Evolutionary conservation across 2,113 vertebrate species (phyloP), one percentile per base, ranked within the genome.

Genomic region (Neodontobutis hainanensis): DNA sequence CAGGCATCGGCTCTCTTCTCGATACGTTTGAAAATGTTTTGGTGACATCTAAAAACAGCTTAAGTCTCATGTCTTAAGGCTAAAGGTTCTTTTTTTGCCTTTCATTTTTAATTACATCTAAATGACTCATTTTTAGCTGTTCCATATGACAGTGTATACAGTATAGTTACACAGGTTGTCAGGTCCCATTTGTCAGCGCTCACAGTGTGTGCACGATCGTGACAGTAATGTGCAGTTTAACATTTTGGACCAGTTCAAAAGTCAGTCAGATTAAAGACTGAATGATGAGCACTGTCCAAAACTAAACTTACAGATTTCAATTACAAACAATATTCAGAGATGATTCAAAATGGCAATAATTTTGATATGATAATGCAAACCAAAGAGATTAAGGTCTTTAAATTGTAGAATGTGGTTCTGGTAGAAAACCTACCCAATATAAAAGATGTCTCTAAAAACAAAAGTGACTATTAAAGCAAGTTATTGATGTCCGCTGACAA

Each of bases 61-160:
- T 14, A 55, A 49, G 35, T 48, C 70, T 65, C 61, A 68, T 65
- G 79, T 78, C 68, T 76, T 27, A 49, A 46, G 61, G 50, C 69
- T 53, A 59, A 11, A 38, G 55, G 64, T 0, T 34, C 11, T 61
- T 69, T 57, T 68, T 77, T 82, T 77, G 56, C 65, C 48, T 77
- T 77, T 85, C 64, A 73, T 56, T 65, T 76, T 43, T 27, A 47
- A 77, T 84, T 70, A 73, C 15, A 36, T 83, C 52, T 55, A 55
- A 83, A 66, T 70, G 4, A 65, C 70, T 75, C n/a, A 12, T 36
- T 50, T 69, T 11, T 40, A 11, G 47, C 44, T 55, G 53, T 45
- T 60, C 9, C 34, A 48, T 65, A 27, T 63, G 82, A 84, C 67
- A 68, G 19, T 66, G 51, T 51, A 40, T 51, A 68, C 52, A 49